Conservation (phyloP, 2,797 vertebrate genomes). For the Xenopus petersii region DNA sequence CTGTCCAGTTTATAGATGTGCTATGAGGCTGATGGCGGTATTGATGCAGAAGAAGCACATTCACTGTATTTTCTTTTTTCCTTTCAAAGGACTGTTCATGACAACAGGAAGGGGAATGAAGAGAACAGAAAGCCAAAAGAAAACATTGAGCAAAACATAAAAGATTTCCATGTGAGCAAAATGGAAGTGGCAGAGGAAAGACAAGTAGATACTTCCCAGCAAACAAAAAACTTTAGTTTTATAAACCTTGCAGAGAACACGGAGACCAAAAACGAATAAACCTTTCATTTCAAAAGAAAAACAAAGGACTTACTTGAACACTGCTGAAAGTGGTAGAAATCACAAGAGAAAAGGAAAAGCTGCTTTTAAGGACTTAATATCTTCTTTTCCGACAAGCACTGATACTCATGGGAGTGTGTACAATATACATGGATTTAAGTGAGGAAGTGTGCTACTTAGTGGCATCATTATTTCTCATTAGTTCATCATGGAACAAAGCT, state of each 20-base stretch:
- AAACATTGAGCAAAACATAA: constrained; percentile 54
- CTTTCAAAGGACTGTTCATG: constrained; percentile 64
- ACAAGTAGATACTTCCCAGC: constrained; percentile 65
- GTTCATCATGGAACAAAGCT: constrained; percentile 63
- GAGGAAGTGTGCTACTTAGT: constrained; percentile 64
- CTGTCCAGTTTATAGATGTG: too few relatives aligned
- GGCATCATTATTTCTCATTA: constrained; percentile 50
- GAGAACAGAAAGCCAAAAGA: constrained; percentile 65
- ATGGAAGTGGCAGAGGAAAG: constrained; percentile 61
- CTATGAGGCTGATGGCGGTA: too few relatives aligned
- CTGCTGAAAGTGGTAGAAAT: constrained; percentile 58
- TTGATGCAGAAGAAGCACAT: too few relatives aligned
- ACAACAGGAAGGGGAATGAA: constrained; percentile 59
- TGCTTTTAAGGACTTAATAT: constrained; percentile 78
- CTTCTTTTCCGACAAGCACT: constrained; percentile 74
- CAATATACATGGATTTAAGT: constrained; percentile 78
- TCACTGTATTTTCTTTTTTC: not conserved
- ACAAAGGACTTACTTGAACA: constrained; percentile 69
- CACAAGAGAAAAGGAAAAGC: constrained; percentile 63
- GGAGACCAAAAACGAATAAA: constrained; percentile 82
- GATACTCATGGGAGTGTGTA: constrained; percentile 74
- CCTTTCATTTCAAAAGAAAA: constrained; percentile 60
- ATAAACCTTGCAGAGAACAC: constrained; percentile 66
- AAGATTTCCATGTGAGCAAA: constrained; percentile 60
- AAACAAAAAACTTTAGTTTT: constrained; percentile 60